phyloP scores from a whole-genome alignment of 1,140 invertebrate genomes.

The Eriocheir sinensis region DNA sequence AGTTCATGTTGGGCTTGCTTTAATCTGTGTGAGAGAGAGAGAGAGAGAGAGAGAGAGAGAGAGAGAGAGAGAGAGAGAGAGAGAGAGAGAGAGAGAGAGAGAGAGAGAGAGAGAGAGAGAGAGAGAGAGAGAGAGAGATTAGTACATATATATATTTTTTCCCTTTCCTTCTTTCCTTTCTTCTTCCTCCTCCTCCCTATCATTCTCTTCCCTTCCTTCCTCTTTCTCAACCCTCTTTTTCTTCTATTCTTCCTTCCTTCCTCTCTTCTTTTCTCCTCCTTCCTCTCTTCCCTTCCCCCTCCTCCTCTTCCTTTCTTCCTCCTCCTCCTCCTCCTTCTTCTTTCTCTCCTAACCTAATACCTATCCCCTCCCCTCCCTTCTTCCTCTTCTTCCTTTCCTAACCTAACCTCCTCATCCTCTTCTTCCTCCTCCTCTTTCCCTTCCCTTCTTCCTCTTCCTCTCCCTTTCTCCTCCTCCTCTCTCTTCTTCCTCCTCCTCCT shows the following conservation, averaged over 20 bases:
- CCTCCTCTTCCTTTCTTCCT: background rate
- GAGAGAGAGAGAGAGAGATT: too few relatives aligned
- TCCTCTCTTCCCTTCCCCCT: background rate
- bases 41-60: background rate
- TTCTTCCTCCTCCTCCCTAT: background rate
- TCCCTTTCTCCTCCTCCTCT: background rate
- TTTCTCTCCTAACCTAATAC: background rate
- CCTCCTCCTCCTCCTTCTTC: background rate
- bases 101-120: too few relatives aligned
- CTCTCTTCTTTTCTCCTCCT: background rate
- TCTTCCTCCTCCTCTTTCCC: background rate
- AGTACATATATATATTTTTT: too few relatives aligned
- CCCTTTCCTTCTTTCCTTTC: background rate
- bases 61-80: background rate
- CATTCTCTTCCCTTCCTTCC: background rate
- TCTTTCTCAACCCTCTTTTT: background rate
- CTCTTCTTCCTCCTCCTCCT: background rate
- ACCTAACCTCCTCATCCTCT: background rate
- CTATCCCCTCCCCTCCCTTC: background rate
- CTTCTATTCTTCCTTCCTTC: background rate
- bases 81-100: too few relatives aligned
- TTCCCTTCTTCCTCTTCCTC: background rate
- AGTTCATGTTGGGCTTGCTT: conserved; percentile 24
- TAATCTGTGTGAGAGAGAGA: conserved; percentile 28
- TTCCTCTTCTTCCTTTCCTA: background rate